Percentiles rank a stretch among this genome's conserved stretches.
These are phyloP conservation scores for Pao palembangensis DNA, from an alignment of 2,113 vertebrate species.

Conservation along the genomic window DNA sequence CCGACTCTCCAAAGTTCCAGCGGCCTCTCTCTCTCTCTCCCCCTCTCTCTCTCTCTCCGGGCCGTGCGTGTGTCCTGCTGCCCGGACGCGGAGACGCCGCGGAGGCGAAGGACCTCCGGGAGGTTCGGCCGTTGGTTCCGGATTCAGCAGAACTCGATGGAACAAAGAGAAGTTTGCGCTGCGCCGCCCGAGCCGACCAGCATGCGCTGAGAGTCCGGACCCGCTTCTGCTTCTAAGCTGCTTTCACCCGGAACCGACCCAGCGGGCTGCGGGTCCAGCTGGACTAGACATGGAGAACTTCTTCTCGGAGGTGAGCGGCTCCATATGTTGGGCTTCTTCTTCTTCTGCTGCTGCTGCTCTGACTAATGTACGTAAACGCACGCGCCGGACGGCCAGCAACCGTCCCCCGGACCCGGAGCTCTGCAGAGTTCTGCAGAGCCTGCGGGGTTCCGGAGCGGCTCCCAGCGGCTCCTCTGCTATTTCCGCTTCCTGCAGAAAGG, in stretches of 20 bases:
- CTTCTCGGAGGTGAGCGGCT: slow-evolving; percentile 81
- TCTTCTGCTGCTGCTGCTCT: too few species aligned
- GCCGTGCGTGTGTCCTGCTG: slow-evolving; percentile 6
- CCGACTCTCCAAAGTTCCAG: slow-evolving; percentile 48
- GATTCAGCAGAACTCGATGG: slow-evolving; percentile 32
- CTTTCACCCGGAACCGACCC: slow-evolving; percentile 29
- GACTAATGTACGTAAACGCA: not conserved
- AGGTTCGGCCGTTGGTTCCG: slow-evolving; percentile 3
- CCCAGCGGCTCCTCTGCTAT: slow-evolving; percentile 67
- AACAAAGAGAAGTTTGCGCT: slow-evolving; percentile 51
- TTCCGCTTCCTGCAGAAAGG: slow-evolving; percentile 60
- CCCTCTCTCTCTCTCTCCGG: too few species aligned
- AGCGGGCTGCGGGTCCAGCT: not conserved
- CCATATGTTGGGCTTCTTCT: not conserved
- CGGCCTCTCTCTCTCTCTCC: too few species aligned
- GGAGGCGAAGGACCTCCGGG: not conserved
- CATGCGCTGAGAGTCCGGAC: not conserved
- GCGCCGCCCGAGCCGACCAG: not conserved
- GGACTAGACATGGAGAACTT: slow-evolving; percentile 78
- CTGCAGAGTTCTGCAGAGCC: not conserved
- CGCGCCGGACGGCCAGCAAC: not conserved
- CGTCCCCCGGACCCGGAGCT: not conserved
- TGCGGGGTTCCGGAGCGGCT: slow-evolving; percentile 38
- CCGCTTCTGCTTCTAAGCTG: not conserved
- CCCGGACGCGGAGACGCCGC: not conserved